Evolutionary conservation across 2,797 vertebrate genomes (phyloP), one percentile per base, ranked within the genome.

Genomic region (Tinamus major): DNA sequence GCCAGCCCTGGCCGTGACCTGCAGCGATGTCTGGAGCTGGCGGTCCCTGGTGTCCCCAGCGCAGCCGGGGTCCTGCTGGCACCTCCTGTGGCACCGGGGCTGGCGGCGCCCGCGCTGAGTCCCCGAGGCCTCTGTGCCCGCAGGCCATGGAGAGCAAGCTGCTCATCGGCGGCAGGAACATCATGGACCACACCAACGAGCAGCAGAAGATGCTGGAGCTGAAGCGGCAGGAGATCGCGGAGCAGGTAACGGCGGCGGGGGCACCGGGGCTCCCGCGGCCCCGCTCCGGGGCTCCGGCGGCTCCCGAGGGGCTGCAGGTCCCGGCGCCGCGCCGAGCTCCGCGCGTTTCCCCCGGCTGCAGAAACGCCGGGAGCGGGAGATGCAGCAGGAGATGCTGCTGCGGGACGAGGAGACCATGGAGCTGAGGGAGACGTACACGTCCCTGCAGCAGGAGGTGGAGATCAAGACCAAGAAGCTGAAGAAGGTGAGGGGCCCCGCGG

Each of bases 91-190:
- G n/a, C n/a, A n/a, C n/a, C n/a, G n/a, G n/a, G n/a, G n/a, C n/a
- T n/a, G n/a, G n/a, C n/a, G n/a, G n/a, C n/a, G n/a, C 46, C 18
- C 46, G n/a, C 5, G 53, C 53, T 59, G 33, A 46, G 18, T 4
- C 23, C 46, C 68, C 61, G 4, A 10, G 23, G 29, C 31, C 14
- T 2, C 42, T 19, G 12, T 97, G 65, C 71, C 31, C 76, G 89
- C 97, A 99, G 99, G 98, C 98, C 3, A 99, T 99, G 99, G 99
- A 99, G 97, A 99, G 99, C 98, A 99, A 99, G 95, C 97, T 99
- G 94, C 97, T 99, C 35, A 98, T 99, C 19, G 99, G 99, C 12
- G 99, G 99, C 58, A 99, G 99, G 96, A 99, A 98, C 74, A 99
- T 99, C 68, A 98, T 99, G 86, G 99, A 99, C 95, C 99, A 99